A percentile compares a stretch with the other conserved stretches of the same genome.
Conservation (phyloP, 2,113 vertebrate genomes). For the Thunnus thynnus region DNA sequence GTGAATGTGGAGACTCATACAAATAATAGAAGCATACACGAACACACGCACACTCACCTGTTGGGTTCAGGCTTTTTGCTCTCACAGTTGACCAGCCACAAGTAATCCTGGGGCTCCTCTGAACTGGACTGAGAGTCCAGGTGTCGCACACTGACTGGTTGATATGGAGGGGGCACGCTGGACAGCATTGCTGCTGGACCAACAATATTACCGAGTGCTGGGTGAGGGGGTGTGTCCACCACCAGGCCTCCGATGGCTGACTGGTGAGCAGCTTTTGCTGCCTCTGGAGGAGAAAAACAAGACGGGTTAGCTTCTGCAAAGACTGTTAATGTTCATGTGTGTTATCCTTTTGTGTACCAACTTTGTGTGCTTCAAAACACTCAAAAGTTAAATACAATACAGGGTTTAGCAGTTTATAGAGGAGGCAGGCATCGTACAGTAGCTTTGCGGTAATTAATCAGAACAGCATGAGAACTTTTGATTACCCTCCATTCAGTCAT, state of each 20-base stretch:
- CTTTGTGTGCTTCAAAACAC: background rate
- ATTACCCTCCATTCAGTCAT: too few species aligned
- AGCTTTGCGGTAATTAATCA: background rate
- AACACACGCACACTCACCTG: slow-evolving; percentile 85
- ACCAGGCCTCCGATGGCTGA: slow-evolving; percentile 83
- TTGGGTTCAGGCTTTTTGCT: slow-evolving; percentile 97
- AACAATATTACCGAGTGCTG: slow-evolving; percentile 80
- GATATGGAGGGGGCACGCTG: slow-evolving; percentile 91
- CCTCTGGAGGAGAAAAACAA: slow-evolving; percentile 68
- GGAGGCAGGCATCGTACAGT: background rate
- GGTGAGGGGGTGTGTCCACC: slow-evolving; percentile 87
- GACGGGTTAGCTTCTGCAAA: background rate
- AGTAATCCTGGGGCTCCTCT: slow-evolving; percentile 98
- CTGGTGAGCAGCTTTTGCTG: slow-evolving; percentile 89
- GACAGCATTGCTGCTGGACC: slow-evolving; percentile 79
- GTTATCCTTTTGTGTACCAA: background rate
- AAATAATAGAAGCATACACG: background rate
- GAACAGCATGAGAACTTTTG: too few species aligned
- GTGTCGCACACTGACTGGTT: slow-evolving; percentile 91
- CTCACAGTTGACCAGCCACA: slow-evolving; percentile 97
- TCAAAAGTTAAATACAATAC: background rate
- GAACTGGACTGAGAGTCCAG: slow-evolving; percentile 91
- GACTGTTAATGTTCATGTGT: background rate
- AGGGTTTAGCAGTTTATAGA: background rate
- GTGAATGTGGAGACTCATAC: background rate